phyloP scores from a whole-genome alignment of 2,888 invertebrate genomes.

The Sinodicranocentrus sp. region DNA sequence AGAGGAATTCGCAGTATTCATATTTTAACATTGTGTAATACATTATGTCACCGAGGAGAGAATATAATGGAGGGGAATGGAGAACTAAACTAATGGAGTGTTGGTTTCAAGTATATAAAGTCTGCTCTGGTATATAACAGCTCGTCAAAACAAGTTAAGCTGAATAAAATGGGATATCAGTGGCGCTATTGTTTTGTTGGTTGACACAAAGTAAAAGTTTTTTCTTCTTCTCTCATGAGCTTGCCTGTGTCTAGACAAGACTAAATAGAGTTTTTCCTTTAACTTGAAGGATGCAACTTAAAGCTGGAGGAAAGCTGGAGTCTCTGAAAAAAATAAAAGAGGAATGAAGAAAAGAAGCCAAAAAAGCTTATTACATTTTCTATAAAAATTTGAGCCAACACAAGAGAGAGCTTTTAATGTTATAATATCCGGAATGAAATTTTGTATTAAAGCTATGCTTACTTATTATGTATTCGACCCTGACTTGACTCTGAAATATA shows the following conservation, averaged over 20 bases:
- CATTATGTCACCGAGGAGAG: background rate
- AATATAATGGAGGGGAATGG: background rate
- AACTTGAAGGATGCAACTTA: slow-evolving; percentile 26
- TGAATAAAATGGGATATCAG: slow-evolving; percentile 47
- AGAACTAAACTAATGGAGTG: background rate
- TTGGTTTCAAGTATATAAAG: background rate
- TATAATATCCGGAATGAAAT: no score
- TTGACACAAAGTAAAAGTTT: slow-evolving; percentile 63
- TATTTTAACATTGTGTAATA: background rate
- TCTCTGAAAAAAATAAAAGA: slow-evolving; percentile 4
- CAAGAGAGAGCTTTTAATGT: slow-evolving; percentile 24
- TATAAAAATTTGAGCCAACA: slow-evolving; percentile 33
- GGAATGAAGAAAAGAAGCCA: slow-evolving; percentile 7
- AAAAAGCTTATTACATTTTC: slow-evolving; percentile 54
- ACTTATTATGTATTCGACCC: no score
- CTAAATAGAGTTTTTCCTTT: slow-evolving; percentile 6
- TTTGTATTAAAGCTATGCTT: no score
- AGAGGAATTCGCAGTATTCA: no score
- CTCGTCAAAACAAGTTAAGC: slow-evolving; percentile 54
- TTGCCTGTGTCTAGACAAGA: slow-evolving; percentile 12
- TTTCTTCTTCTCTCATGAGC: slow-evolving; percentile 32
- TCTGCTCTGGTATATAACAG: background rate
- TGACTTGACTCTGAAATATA: no score
- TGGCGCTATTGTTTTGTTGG: slow-evolving; percentile 5
- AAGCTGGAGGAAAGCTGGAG: slow-evolving; percentile 6